These are phyloP conservation scores for Solenodon paradoxus DNA, from an alignment of 2,113 vertebrate species.

Conservation along the genomic window DNA sequence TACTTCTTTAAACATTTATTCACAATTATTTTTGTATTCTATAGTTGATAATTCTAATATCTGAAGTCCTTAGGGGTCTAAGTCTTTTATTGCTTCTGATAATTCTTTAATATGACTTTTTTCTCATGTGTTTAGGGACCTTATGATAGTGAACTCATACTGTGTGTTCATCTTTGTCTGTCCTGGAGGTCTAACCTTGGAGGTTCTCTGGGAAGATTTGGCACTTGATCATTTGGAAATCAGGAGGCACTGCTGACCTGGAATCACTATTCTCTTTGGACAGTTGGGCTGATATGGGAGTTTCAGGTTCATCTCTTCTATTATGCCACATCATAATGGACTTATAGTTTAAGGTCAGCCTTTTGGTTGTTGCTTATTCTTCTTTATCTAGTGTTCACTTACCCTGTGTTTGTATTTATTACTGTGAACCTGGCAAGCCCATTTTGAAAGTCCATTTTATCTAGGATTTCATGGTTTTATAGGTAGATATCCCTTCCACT, in stretches of 20 bases:
- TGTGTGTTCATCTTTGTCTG: neutral
- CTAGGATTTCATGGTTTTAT: slow-evolving; percentile 15
- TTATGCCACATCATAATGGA: neutral
- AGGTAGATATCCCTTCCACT: neutral
- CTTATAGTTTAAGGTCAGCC: neutral
- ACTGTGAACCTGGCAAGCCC: neutral
- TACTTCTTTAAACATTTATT: neutral
- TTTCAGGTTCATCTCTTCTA: neutral
- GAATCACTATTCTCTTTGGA: neutral
- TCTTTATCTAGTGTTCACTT: neutral
- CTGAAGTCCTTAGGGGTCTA: neutral
- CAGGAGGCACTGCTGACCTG: neutral
- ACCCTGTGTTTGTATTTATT: slow-evolving; percentile 9
- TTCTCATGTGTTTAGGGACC: neutral
- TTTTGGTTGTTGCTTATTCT: slow-evolving; percentile 12
- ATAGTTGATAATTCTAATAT: neutral
- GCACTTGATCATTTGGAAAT: neutral
- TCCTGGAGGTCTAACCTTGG: neutral
- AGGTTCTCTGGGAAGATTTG: neutral
- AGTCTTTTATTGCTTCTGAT: neutral
- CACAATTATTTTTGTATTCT: neutral
- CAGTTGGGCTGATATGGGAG: neutral
- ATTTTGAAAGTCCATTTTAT: neutral
- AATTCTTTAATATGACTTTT: neutral
- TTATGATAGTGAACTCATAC: neutral